Conservation (phyloP, 1,140 invertebrate species). For the Calliopsis andreniformis region DNA sequence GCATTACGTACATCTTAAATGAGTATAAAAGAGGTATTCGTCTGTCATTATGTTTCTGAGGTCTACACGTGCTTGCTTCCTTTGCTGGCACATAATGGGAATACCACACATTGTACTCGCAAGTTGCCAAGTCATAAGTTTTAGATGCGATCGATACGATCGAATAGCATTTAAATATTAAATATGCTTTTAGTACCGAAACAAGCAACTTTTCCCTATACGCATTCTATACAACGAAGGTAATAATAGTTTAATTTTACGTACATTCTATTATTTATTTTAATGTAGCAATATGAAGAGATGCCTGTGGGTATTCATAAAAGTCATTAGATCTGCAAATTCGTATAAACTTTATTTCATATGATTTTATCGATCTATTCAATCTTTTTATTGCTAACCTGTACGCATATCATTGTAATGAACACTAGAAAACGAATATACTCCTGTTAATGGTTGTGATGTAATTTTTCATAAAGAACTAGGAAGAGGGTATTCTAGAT, state of each 20-base stretch:
- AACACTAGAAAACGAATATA: slow-evolving; percentile 25
- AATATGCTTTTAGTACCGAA: slow-evolving; percentile 40
- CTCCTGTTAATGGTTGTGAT: slow-evolving; percentile 52
- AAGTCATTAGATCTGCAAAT: slow-evolving; percentile 4
- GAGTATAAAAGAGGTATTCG: slow-evolving; percentile 59
- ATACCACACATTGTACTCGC: slow-evolving; percentile 27
- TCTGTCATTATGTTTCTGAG: slow-evolving; percentile 29
- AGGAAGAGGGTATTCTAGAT: slow-evolving; percentile 7
- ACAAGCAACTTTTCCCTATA: slow-evolving; percentile 13
- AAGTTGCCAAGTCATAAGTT: slow-evolving; percentile 36
- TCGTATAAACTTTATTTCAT: neutral
- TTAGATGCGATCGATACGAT: slow-evolving; percentile 37
- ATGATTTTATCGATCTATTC: neutral
- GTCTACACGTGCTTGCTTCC: slow-evolving; percentile 17
- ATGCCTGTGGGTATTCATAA: too few relatives aligned
- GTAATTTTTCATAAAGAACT: neutral
- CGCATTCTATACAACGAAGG: neutral
- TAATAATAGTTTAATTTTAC: neutral
- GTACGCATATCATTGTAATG: neutral
- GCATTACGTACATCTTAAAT: slow-evolving; percentile 86
- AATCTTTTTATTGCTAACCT: slow-evolving; percentile 31
- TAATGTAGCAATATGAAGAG: neutral
- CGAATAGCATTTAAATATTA: slow-evolving; percentile 49
- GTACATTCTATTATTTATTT: slow-evolving; percentile 34
- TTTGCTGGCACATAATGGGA: slow-evolving; percentile 41